Evolutionary conservation across 2,888 invertebrate genomes (phyloP).

Genomic region (Eucriotettix oculatus): DNA sequence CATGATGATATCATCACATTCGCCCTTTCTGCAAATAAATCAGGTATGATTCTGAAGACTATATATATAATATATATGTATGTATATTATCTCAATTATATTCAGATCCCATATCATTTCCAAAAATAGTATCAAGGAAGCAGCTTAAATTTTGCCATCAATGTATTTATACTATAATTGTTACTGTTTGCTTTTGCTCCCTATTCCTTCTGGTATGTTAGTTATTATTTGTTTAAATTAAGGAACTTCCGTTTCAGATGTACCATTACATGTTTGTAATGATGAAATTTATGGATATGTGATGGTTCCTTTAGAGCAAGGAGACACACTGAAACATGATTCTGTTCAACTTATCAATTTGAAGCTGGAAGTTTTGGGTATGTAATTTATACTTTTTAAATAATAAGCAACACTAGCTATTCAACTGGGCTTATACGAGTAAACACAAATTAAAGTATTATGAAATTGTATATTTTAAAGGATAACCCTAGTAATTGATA

Average conservation of each 20-base stretch:
- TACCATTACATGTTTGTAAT: conserved; percentile 63
- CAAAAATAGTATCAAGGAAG: too few relatives aligned
- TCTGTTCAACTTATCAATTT: conserved; percentile 55
- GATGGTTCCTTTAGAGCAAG: conserved; percentile 59
- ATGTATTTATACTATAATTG: too few relatives aligned
- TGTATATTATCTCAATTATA: conserved; percentile 1
- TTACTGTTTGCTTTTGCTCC: too few relatives aligned
- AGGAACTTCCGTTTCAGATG: conserved; percentile 23
- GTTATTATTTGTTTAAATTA: too few relatives aligned
- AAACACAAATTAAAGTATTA: too few relatives aligned
- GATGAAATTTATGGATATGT: conserved; percentile 66
- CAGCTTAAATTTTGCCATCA: too few relatives aligned
- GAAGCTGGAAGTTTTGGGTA: conserved; percentile 55
- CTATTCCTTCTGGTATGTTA: too few relatives aligned
- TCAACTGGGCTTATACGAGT: too few relatives aligned
- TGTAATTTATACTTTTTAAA: conserved; percentile 17
- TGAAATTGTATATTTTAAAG: too few relatives aligned
- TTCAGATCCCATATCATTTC: too few relatives aligned
- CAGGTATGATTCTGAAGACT: conserved; percentile 26
- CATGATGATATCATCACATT: conserved; percentile 87
- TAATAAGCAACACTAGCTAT: too few relatives aligned
- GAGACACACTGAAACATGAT: conserved; percentile 45
- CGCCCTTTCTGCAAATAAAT: conserved; percentile 60
- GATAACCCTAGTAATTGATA: too few relatives aligned
- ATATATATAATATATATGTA: not conserved